Percentiles rank a stretch among this genome's conserved stretches.
phyloP scores from a whole-genome alignment of 2,888 invertebrate genomes.

The Helleia helle region DNA sequence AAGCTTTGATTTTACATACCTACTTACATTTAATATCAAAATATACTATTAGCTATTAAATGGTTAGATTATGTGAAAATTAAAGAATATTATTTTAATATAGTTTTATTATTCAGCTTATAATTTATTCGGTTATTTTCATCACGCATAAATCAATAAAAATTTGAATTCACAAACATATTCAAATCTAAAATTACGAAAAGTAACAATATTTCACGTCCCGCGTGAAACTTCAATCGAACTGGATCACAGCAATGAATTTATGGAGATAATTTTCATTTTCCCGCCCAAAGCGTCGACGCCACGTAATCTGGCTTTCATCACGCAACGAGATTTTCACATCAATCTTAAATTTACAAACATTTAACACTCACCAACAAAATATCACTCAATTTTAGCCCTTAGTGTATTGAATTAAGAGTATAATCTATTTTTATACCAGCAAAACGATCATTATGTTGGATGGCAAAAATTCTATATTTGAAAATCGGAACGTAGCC shows the following conservation, averaged over 20 bases:
- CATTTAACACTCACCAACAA: constrained; percentile 10
- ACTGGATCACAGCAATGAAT: constrained; percentile 22
- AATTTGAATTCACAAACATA: no score
- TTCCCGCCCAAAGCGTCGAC: constrained; percentile 54
- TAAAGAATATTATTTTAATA: no score
- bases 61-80: no score
- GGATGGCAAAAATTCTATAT: constrained; percentile 46
- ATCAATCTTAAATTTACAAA: constrained; percentile 44
- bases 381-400: constrained; percentile 20
- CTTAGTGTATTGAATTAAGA: constrained; percentile 11
- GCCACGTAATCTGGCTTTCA: constrained; percentile 52
- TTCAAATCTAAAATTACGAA: no score
- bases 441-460: constrained; percentile 10
- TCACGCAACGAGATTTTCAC: constrained; percentile 43
- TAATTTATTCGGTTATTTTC: no score
- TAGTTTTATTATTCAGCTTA: no score
- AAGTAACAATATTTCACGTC: neutral
- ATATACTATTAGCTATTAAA: no score
- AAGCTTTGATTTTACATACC: no score
- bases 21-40: no score
- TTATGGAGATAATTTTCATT: constrained; percentile 33
- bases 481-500: constrained; percentile 44
- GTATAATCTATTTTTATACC: neutral
- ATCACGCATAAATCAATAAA: no score
- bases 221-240: constrained; percentile 1